Conservation (phyloP, 2,113 vertebrate species). For the Otocyon megalotis region DNA sequence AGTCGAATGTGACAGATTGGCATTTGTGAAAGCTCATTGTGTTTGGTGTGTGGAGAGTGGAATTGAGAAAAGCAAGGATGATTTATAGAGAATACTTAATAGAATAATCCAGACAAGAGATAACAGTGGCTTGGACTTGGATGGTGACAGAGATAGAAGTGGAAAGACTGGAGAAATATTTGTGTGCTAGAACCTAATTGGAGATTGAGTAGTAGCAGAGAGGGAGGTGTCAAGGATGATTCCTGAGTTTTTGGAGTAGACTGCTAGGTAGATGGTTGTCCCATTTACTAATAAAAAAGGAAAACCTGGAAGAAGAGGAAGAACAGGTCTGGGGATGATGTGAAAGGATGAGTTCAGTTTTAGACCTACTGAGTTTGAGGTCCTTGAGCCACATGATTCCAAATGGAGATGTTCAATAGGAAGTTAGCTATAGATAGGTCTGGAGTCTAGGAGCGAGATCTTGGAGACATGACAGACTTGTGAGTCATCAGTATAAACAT, state of each 20-base stretch:
- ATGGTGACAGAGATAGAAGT: neutral
- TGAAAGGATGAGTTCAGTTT: conserved; percentile 31
- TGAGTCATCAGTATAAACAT: conserved; percentile 49
- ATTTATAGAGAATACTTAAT: conserved; percentile 42
- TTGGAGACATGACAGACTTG: neutral
- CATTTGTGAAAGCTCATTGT: conserved; percentile 50
- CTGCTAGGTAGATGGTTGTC: neutral
- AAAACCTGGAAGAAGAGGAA: conserved; percentile 14
- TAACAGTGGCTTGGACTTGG: conserved; percentile 17
- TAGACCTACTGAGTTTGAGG: conserved; percentile 17
- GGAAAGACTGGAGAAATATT: conserved; percentile 30
- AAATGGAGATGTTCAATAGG: neutral
- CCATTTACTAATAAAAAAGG: neutral
- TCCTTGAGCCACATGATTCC: conserved; percentile 11
- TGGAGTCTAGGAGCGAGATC: conserved; percentile 20
- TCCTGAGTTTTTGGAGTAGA: neutral
- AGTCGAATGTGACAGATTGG: neutral
- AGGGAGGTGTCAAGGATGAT: neutral
- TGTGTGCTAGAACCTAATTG: neutral
- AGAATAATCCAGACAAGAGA: conserved; percentile 27
- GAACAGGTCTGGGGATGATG: neutral
- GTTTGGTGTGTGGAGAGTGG: neutral
- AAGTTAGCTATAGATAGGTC: neutral
- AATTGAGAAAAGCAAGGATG: neutral
- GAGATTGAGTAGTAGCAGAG: neutral